Percentiles rank a stretch among this genome's conserved stretches.
These are phyloP conservation scores for Punctoribates punctum DNA, from an alignment of 2,888 invertebrate genomes.

Conservation along the genomic window DNA sequence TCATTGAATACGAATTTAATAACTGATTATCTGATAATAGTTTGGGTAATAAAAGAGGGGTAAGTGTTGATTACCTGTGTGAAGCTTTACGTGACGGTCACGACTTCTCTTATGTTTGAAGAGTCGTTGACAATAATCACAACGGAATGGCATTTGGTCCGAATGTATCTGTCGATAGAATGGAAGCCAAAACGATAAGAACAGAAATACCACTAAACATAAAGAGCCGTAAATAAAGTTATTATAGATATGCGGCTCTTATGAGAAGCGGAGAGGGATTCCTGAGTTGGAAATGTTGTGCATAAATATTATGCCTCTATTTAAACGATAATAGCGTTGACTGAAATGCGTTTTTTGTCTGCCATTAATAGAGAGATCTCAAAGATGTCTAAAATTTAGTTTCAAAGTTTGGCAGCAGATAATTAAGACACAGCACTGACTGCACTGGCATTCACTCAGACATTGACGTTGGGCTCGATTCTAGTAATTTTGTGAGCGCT, in stretches of 20 bases:
- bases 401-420: conserved; percentile 31
- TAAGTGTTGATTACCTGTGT: conserved; percentile 62
- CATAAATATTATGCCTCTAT: conserved; percentile 33
- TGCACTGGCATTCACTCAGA: background rate
- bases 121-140: conserved; percentile 81
- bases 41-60: background rate
- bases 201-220: conserved; percentile 1
- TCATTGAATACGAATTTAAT: background rate
- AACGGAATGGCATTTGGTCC: conserved; percentile 64
- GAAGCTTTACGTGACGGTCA: conserved; percentile 87
- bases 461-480: conserved; percentile 34
- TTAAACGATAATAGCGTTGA: conserved; percentile 27
- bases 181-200: background rate
- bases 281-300: conserved; percentile 12
- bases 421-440: conserved; percentile 26
- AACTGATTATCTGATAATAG: background rate
- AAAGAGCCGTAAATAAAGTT: conserved; percentile 28
- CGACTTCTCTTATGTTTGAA: conserved; percentile 93
- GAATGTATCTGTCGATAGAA: conserved; percentile 69
- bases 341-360: conserved; percentile 19
- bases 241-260: background rate
- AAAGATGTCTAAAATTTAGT: conserved; percentile 30
- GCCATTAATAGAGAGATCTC: conserved; percentile 29
- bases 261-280: conserved; percentile 1
- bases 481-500: conserved; percentile 26